These are phyloP conservation scores for Taphrorychus bicolor DNA, from an alignment of 2,888 invertebrate species.

Conservation along the genomic window DNA sequence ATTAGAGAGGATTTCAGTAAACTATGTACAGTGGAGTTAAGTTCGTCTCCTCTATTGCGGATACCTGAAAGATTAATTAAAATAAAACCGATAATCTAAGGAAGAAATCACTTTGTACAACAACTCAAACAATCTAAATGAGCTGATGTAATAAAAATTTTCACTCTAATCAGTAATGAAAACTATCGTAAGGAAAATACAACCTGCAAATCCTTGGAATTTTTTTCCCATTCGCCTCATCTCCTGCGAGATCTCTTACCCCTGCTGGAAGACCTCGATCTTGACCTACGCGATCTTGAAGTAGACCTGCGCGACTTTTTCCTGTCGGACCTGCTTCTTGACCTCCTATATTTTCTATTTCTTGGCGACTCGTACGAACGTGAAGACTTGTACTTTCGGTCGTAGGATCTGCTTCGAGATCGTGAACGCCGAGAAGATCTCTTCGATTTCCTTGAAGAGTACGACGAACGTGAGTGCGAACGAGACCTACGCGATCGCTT, in stretches of 20 bases:
- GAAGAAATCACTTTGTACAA: neutral
- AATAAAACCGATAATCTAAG: too few relatives aligned
- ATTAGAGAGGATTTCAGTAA: too few relatives aligned
- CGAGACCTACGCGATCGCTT: constrained; percentile 23
- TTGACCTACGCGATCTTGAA: constrained; percentile 3
- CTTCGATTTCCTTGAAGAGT: constrained; percentile 23
- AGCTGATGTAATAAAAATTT: too few relatives aligned
- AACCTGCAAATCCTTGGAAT: constrained; percentile 26
- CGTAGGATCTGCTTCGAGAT: constrained; percentile 33
- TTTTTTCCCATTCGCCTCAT: constrained; percentile 39
- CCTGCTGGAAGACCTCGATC: constrained; percentile 44
- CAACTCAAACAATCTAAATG: neutral
- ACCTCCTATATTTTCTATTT: neutral
- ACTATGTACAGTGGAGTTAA: too few relatives aligned
- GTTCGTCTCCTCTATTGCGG: too few relatives aligned
- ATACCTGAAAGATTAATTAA: too few relatives aligned
- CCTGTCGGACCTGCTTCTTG: constrained; percentile 37
- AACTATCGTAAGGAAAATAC: too few relatives aligned
- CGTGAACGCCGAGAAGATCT: constrained; percentile 25
- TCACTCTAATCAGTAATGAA: too few relatives aligned
- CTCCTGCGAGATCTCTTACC: constrained; percentile 51
- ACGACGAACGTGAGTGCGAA: constrained; percentile 26
- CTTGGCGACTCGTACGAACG: constrained; percentile 35
- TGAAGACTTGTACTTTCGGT: constrained; percentile 10
- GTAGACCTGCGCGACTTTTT: constrained; percentile 34